These are phyloP conservation scores for Linurgus olivaceus DNA, from an alignment of 2,797 vertebrate species.

Conservation along the genomic window DNA sequence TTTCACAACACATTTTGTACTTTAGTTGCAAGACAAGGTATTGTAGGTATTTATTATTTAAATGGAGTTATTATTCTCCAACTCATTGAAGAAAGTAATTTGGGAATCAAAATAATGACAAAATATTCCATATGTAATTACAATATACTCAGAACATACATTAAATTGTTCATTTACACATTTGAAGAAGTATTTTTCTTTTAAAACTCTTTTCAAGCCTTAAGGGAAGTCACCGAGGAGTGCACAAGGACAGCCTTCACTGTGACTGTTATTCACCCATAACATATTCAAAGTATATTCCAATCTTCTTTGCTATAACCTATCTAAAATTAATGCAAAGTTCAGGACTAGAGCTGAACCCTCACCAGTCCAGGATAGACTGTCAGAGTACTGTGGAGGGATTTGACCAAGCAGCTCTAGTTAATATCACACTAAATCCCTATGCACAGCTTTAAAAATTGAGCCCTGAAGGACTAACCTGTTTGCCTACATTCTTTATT, in stretches of 20 bases:
- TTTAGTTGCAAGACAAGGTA: neutral
- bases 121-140: neutral
- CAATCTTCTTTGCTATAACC: neutral
- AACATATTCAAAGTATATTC: neutral
- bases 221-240: neutral
- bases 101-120: neutral
- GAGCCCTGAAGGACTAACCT: constrained; percentile 44
- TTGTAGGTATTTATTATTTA: neutral
- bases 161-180: neutral
- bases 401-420: constrained; percentile 30
- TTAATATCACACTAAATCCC: constrained; percentile 24
- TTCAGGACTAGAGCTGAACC: neutral
- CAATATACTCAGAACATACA: neutral
- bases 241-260: neutral
- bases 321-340: neutral
- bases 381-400: neutral
- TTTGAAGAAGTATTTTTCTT: neutral
- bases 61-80: neutral
- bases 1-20: neutral
- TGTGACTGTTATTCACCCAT: neutral
- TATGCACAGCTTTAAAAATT: constrained; percentile 30
- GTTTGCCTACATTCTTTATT: constrained; percentile 45
- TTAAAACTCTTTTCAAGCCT: neutral
- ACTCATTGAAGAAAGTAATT: neutral
- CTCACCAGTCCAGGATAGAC: neutral